Evolutionary conservation across 2,797 vertebrate genomes (phyloP), one percentile per base, ranked within the genome.

Genomic region (Glyptemys insculpta): DNA sequence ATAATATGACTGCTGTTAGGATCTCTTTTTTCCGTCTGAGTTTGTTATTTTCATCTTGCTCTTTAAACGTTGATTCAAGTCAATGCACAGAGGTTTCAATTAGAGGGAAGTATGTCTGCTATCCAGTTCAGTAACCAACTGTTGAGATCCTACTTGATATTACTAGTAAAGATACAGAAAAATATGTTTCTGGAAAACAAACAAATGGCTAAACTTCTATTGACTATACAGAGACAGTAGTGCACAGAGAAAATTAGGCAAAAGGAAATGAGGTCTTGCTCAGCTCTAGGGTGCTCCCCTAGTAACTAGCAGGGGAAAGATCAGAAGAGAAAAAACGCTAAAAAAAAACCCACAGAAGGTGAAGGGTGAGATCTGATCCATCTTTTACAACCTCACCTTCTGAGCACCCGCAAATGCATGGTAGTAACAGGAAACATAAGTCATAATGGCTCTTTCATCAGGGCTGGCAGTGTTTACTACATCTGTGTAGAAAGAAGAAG

Each of bases 391-490:
- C 93, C 97, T 98, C 97, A 98, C 97, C 98, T 98, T 98, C 98
- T 97, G 97, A 90, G 95, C 97, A 96, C 97, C 98, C 94, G 97
- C 94, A 97, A 98, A 98, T 87, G 97, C 97, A 97, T 97, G 94
- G 97, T 95, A 98, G 96, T 97, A 98, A 98, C 97, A 97, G 95
- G 97, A 98, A 89, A 98, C 95, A 97, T 97, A 97, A 93, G 97
- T 98, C 97, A 98, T 97, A 95, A 98, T 79, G 93, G 97, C 56
- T 96, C 95, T 98, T 97, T 98, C 98, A 95, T 98, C 97, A 44
- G 98, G 97, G 96, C 97, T 98, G 97, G 95, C 96, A 95, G 96
- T 95, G 79, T 97, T 94, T 96, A 97, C 97, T 97, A 98, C 76
- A 96, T 98, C 97, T 98, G 95, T 94, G 91, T 96, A 90, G 94